phyloP scores from a whole-genome alignment of 2,888 invertebrate species.

The Crematogaster levior region DNA sequence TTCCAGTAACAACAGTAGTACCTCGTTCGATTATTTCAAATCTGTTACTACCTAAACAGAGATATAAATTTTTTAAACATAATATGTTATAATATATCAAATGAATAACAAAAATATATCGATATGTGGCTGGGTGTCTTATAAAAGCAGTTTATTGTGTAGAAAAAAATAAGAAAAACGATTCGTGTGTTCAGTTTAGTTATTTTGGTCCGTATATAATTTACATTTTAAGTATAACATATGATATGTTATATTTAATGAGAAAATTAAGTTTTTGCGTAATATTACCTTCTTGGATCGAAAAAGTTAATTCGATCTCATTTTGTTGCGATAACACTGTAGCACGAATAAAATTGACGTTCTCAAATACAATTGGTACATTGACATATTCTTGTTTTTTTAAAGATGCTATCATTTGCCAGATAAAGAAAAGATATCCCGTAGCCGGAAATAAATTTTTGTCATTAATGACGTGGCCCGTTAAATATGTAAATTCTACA shows the following conservation, averaged over 20 bases:
- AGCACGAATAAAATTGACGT: conserved; percentile 88
- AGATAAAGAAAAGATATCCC: conserved; percentile 86
- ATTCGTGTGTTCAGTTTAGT: no score
- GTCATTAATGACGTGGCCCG: conserved; percentile 88
- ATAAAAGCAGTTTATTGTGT: not conserved
- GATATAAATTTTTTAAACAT: not conserved
- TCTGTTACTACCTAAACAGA: conserved; percentile 81
- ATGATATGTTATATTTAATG: not conserved
- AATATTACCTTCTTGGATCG: conserved; percentile 79
- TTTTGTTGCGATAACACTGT: conserved; percentile 87
- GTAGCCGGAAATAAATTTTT: conserved; percentile 88
- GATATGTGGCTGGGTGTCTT: not conserved
- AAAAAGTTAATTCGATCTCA: conserved; percentile 81
- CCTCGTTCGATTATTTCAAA: conserved; percentile 90
- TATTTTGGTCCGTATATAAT: no score
- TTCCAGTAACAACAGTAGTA: conserved; percentile 90
- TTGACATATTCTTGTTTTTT: conserved; percentile 83
- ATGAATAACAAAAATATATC: not conserved
- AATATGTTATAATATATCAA: no score
- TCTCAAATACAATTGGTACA: conserved; percentile 81
- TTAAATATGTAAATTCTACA: conserved; percentile 84
- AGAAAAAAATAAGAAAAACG: no score
- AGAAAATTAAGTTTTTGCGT: not conserved
- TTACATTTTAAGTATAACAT: no score
- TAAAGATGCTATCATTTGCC: conserved; percentile 85